Percentiles rank a stretch among this genome's conserved stretches.
Evolutionary conservation across 2,797 vertebrate genomes (phyloP).

Genomic region (Tenualosa ilisha): DNA sequence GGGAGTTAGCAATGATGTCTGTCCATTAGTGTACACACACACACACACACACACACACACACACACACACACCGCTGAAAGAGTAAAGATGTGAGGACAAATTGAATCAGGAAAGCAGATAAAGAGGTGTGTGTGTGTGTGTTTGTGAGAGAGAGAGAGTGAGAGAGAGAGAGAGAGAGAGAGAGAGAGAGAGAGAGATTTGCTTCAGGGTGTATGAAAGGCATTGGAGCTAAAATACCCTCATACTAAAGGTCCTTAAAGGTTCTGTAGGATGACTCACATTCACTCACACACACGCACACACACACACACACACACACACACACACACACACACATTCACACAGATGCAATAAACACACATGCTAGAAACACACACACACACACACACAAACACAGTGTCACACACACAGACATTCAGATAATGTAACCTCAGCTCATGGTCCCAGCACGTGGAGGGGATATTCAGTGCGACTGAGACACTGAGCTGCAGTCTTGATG

Average conservation of each 20-base stretch:
- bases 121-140: background rate
- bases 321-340: too few relatives aligned
- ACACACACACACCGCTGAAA: background rate
- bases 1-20: background rate
- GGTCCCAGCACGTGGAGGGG: too few relatives aligned
- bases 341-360: background rate
- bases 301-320: too few relatives aligned
- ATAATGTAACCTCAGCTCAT: too few relatives aligned
- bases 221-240: background rate
- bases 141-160: too few relatives aligned
- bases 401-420: too few relatives aligned
- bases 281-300: too few relatives aligned
- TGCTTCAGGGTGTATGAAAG: background rate
- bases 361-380: background rate
- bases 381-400: too few relatives aligned
- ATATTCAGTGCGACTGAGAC: background rate
- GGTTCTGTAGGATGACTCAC: constrained; percentile 64
- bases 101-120: constrained; percentile 42
- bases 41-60: too few relatives aligned
- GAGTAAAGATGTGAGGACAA: background rate
- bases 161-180: too few relatives aligned
- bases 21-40: background rate
- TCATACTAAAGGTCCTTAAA: constrained; percentile 68
- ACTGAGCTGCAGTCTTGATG: too few relatives aligned
- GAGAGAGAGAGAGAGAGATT: background rate